Evolutionary conservation across 2,797 vertebrate genomes (phyloP), one percentile per base, ranked within the genome.

Genomic region (Phalanger gymnotis): DNA sequence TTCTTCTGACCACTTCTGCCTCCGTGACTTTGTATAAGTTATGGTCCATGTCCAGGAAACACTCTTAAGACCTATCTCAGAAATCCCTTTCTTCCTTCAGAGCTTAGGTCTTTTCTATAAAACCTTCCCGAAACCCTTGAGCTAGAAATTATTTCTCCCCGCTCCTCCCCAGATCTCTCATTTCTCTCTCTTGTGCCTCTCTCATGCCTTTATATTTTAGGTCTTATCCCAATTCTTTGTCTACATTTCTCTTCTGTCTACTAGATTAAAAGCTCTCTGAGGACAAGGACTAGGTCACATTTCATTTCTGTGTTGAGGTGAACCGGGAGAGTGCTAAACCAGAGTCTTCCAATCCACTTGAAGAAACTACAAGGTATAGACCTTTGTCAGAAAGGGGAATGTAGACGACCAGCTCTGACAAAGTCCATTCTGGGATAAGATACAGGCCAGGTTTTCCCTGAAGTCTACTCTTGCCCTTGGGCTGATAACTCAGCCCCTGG

Each of bases 141-240:
- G 5, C 14, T 1, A 3, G 28, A 53, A 31, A 89, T 1, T 0
- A 1, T 0, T 1, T 57, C 54, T 51, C 57, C 40, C 14, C 5
- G n/a, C n/a, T 66, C 3, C 13, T 87, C 34, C 28, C n/a, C 22
- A 34, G 2, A 27, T 19, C 56, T 28, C 19, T 51, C 30, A 52
- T 10, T 0, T 11, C 28, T 25, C 9, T 87, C 54, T 34, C 93
- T 61, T 5, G 2, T 0, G 56, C 54, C 53, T 27, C 34, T 6
- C 5, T 19, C 10, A 13, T 2, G 13, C 14, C 4, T 12, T 51
- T 9, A 30, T 28, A 27, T 4, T 2, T 51, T 51, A 0, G 3
- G 0, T n/a, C 9, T 28, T 10, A 54, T 30, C 58, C 53, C 31
- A 16, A 53, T 5, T 73, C 19, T 31, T 40, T 3, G 2, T 14